Percentiles rank a stretch among this genome's conserved stretches.
phyloP scores from a whole-genome alignment of 2,888 invertebrate genomes.

The Enchytraeus crypticus region DNA sequence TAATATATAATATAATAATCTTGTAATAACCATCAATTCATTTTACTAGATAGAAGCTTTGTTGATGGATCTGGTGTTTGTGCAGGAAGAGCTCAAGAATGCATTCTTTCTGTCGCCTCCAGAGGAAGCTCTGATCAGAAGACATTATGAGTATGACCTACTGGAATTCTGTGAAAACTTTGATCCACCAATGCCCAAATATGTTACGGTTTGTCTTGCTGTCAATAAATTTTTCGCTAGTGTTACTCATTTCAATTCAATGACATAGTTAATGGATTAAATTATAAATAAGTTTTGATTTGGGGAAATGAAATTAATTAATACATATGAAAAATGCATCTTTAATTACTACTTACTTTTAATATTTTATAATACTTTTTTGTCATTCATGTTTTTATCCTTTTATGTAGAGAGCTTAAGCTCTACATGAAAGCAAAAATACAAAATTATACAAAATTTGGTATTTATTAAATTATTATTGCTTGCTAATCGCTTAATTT shows the following conservation, averaged over 20 bases:
- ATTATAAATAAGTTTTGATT: background rate
- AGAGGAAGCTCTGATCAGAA: slow-evolving; percentile 73
- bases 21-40: background rate
- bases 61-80: background rate
- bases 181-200: slow-evolving; percentile 84
- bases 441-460: no score
- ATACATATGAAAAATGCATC: background rate
- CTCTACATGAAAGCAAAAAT: no score
- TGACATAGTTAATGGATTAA: background rate
- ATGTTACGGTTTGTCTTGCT: slow-evolving; percentile 53
- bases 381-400: no score
- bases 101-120: slow-evolving; percentile 67
- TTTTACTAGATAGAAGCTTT: background rate
- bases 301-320: background rate
- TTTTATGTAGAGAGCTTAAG: no score
- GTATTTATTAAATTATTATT: no score
- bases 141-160: slow-evolving; percentile 74
- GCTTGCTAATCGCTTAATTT: no score
- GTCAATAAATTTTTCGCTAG: background rate
- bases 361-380: no score
- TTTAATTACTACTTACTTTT: background rate
- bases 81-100: slow-evolving; percentile 29
- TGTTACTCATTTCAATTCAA: background rate
- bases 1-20: no score
- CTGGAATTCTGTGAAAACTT: slow-evolving; percentile 86